Evolutionary conservation across 2,797 vertebrate genomes (phyloP).

Genomic region (Amphiprion clarkii): DNA sequence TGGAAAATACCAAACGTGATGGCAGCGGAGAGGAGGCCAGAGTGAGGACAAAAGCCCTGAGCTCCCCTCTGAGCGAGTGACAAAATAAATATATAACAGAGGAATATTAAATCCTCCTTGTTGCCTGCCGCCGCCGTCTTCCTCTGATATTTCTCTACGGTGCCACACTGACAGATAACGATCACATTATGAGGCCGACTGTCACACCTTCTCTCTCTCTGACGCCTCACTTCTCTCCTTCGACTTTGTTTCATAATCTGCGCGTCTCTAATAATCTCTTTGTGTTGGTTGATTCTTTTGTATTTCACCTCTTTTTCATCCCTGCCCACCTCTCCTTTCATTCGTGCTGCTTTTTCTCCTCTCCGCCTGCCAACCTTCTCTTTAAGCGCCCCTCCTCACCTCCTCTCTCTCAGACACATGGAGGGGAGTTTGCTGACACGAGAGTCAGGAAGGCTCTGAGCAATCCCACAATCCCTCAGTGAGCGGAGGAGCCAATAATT

Average conservation of each 20-base stretch:
- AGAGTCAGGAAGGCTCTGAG: constrained; percentile 36
- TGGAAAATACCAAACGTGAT: constrained; percentile 3
- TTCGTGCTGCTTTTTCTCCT: background rate
- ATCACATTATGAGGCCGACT: constrained; percentile 56
- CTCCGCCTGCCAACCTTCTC: background rate
- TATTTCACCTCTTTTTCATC: constrained; percentile 3
- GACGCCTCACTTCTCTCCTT: constrained; percentile 22
- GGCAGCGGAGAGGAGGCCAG: constrained; percentile 33
- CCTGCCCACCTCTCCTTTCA: background rate
- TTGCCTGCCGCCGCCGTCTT: constrained; percentile 33
- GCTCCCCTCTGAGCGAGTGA: constrained; percentile 8
- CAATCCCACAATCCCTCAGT: constrained; percentile 32
- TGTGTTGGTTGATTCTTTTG: constrained; percentile 11
- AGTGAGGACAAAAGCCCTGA: constrained; percentile 34
- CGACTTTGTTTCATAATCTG: constrained; percentile 41
- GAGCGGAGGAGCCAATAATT: constrained; percentile 13
- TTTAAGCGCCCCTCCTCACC: too few relatives aligned
- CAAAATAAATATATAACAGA: constrained; percentile 50
- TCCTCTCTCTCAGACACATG: constrained; percentile 3
- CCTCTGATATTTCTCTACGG: constrained; percentile 53
- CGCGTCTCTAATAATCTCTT: background rate
- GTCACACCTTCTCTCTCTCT: constrained; percentile 27
- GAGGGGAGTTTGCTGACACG: constrained; percentile 26
- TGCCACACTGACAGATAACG: constrained; percentile 54
- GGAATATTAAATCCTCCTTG: constrained; percentile 63